Base-by-base conservation (phyloP, 2,888 invertebrate species). In the Altica lythri region DNA sequence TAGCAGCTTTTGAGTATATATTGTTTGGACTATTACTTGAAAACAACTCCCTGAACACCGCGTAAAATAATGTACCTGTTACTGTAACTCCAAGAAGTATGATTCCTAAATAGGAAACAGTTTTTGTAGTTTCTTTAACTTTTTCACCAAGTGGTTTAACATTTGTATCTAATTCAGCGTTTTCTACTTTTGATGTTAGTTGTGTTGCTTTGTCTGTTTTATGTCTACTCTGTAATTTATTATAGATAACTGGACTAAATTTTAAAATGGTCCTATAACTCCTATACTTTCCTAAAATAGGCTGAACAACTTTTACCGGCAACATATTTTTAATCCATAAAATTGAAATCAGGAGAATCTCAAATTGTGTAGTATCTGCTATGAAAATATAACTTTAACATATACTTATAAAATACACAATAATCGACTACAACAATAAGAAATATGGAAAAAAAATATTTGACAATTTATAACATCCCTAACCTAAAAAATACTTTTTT, bases 51-150 rank as follows among this genome's bases (percentile, higher is more conserved):
- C 84, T 83, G 66, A 92, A 89, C 53, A 95, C 85, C 45, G 89
- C 85, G 74, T 88, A 95, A 71, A 92, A 88, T 74, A 95, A 85
- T 2, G 89, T 78, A 16, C 87, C 89, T 30, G 92, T 92, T 1
- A 94, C 85, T 29, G 89, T 90, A 53, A 93, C 73, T 1, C 71
- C 71, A 27, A 85, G 78, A 43, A 94, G 68, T 62, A 95, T 90
- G 1, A 96, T 84, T 9, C 88, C 88, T 64, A 89, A 82, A 71
- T 95, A 95, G 5, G 89, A 89, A 2, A 84, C 88, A 61, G 94
- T 94, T 77, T 94, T 93, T 1, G 93, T 90, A 10, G 90, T 90
- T 78, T 95, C 92, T 74, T 92, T 94, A 1, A 93, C 90, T 81
- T 86, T 87, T 68, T 88, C 86, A 9, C 86, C 85, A 6, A 88